Evolutionary conservation across 2,113 vertebrate species (phyloP), one percentile per base, ranked within the genome.

Genomic region (Ailurus styani): DNA sequence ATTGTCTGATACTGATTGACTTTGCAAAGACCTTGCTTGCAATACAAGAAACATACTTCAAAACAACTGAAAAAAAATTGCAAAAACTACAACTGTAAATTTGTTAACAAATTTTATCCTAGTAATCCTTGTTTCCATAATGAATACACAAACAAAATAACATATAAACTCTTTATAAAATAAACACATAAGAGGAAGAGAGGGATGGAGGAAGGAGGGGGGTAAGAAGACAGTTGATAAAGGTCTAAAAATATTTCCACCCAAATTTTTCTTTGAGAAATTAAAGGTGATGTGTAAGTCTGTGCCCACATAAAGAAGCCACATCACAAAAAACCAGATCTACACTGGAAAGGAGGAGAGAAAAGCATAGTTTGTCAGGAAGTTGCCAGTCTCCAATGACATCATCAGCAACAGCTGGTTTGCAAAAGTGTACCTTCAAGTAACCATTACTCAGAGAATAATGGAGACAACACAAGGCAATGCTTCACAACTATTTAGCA

Each of bases 181-280:
- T 73, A 87, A 91, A 90, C 17, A 50, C 29, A 81, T 25, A 42
- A 93, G 83, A 81, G n/a, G 40, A 93, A 91, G 47, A 91, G 4
- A 87, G 27, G n/a, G n/a, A 84, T 93, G 82, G 68, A 78, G 34
- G 78, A 13, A 88, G 17, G 29, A 85, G 29, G 27, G 55, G 27
- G 29, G 10, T 93, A 84, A 72, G 66, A 95, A 82, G 23, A 84
- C 23, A 91, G 25, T 4, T 91, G 83, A 91, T 52, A 91, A 87
- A 87, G 70, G 21, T 64, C 25, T 87, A 72, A 95, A 95, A 91
- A 77, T 52, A 57, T 84, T 87, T 93, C 52, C 34, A 95, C 17
- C 7, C 31, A 91, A 72, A 93, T 95, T 73, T 95, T 88, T 93
- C 60, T 95, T 70, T 95, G 60, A 91, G 95, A 95, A 91, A 70